Evolutionary conservation across 2,797 vertebrate species (phyloP), one percentile per base, ranked within the genome.

Genomic region (Pagetopsis macropterus): DNA sequence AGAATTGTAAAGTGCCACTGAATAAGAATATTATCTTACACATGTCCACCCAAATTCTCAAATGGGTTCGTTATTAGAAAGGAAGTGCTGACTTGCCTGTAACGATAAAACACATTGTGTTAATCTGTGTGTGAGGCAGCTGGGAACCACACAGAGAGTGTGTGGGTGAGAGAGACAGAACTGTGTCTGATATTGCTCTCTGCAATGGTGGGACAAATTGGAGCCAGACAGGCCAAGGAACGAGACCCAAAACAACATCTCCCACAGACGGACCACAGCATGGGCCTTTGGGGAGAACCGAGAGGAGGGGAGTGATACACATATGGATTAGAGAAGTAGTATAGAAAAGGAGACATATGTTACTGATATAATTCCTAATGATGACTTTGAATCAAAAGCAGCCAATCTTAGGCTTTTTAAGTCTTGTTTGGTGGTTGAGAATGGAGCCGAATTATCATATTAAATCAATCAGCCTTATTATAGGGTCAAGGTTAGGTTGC

Each of bases 161-260:
- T 87, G 86, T 78, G 83, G 55, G 77, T 76, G 84, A 55, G 83
- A 61, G 78, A 70, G 81, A 74, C 81, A 79, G 83, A 84, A 71
- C 85, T 86, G 89, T 89, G 90, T 91, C 90, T 92, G 89, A 94
- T 93, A 92, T 91, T 92, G 87, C 85, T 90, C 81, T 89, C 85
- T 88, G 91, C 88, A 81, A 91, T 92, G 91, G 92, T 87, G 90
- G 88, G 89, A 94, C 92, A 94, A 94, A 94, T 95, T 94, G 93
- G 93, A 94, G 91, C 92, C 93, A 95, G 94, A 93, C 93, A 93
- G 90, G 86, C 89, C 89, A 88, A 91, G 86, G 79, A 94, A 89
- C 81, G 78, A 92, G 88, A 93, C 90, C 88, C 89, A 93, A 92
- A 94, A 94, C 93, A 94, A 89, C 88, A 91, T 93, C 87, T 92